Conservation (phyloP, 2,797 vertebrate genomes). For the Eremophila alpestris region DNA sequence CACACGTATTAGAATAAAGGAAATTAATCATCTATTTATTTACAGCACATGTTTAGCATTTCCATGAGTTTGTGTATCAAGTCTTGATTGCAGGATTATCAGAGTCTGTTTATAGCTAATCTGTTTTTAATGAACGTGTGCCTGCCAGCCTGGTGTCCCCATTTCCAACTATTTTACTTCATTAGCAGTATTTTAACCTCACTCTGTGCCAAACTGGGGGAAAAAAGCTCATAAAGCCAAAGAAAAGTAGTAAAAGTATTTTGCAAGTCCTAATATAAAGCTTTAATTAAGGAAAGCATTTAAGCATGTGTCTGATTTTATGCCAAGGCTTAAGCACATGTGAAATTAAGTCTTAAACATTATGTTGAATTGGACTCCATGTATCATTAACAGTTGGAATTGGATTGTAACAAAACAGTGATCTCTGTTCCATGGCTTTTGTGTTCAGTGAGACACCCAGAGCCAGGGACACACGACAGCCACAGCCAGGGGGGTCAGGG, state of each 20-base stretch:
- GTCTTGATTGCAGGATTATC: conserved; percentile 48
- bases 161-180: conserved; percentile 19
- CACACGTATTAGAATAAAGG: background rate
- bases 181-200: conserved; percentile 43
- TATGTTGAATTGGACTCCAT: conserved; percentile 13
- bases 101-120: conserved; percentile 45
- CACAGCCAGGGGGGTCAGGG: background rate
- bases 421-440: background rate
- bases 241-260: conserved; percentile 33
- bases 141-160: conserved; percentile 11
- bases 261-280: background rate
- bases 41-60: conserved; percentile 53
- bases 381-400: conserved; percentile 46
- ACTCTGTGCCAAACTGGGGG: background rate
- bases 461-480: background rate
- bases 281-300: conserved; percentile 55
- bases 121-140: conserved; percentile 52
- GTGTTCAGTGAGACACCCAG: background rate
- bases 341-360: conserved; percentile 54
- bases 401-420: background rate
- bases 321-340: conserved; percentile 38
- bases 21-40: conserved; percentile 60
- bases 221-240: background rate
- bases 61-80: conserved; percentile 30
- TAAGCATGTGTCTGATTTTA: conserved; percentile 42